Percentiles rank a stretch among this genome's conserved stretches.
These are phyloP conservation scores for Fregetta grallaria DNA, from an alignment of 2,113 vertebrate genomes.

Conservation along the genomic window DNA sequence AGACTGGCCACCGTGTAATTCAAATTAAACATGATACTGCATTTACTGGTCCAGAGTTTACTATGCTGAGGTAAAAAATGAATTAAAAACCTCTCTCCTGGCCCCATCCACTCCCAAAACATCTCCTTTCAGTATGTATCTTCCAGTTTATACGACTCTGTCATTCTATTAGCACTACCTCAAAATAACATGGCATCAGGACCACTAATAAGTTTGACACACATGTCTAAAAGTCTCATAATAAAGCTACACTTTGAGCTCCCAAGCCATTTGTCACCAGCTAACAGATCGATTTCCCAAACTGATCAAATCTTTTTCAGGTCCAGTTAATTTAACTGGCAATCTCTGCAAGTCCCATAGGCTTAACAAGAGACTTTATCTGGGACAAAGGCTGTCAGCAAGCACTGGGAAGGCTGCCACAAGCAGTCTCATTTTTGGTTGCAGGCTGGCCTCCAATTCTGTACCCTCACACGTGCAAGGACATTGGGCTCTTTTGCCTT, in stretches of 20 bases:
- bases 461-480: not conserved
- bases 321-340: constrained; percentile 14
- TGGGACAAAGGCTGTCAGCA: not conserved
- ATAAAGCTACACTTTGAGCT: not conserved
- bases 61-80: not conserved
- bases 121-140: not conserved
- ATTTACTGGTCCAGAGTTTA: not conserved
- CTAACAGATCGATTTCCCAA: not conserved
- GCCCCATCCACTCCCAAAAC: not conserved
- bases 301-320: not conserved
- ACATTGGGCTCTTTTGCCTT: not conserved
- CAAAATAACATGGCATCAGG: not conserved
- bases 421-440: not conserved
- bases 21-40: not conserved
- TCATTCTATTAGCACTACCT: not conserved
- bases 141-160: not conserved
- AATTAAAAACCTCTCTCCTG: not conserved
- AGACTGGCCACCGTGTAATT: not conserved
- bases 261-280: not conserved
- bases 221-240: not conserved
- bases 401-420: not conserved
- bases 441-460: not conserved
- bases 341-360: not conserved
- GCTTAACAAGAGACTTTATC: not conserved
- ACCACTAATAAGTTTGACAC: not conserved